Percentiles rank a stretch among this genome's conserved stretches.
Evolutionary conservation across 2,888 invertebrate species (phyloP).

Genomic region (Oscheius sp.): DNA sequence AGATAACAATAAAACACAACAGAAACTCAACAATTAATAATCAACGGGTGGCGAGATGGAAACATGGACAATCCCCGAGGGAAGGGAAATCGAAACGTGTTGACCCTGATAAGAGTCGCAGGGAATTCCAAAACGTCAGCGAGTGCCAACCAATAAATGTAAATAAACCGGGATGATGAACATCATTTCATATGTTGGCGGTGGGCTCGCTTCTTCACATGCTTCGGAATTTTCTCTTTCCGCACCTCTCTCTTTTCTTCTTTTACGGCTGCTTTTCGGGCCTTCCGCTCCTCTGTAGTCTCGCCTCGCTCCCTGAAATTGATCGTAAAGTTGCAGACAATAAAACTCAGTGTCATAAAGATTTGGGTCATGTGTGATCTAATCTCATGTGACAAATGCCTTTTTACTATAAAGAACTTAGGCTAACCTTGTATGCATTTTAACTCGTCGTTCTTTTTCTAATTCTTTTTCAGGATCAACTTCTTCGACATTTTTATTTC

Average conservation of each 20-base stretch:
- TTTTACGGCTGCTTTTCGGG: conserved; percentile 86
- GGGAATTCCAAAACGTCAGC: conserved; percentile 7
- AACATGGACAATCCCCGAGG: background rate
- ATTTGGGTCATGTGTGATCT: background rate
- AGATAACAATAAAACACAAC: conserved; percentile 22
- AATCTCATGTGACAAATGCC: background rate
- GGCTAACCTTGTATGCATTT: conserved; percentile 39
- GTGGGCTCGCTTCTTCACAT: conserved; percentile 88
- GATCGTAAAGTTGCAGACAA: background rate
- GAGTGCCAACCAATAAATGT: conserved; percentile 6
- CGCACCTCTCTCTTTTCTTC: conserved; percentile 87
- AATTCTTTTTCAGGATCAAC: conserved; percentile 36
- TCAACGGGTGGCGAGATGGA: background rate
- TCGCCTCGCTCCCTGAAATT: conserved; percentile 41
- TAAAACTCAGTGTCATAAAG: background rate
- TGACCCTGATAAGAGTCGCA: conserved; percentile 22
- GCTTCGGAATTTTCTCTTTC: conserved; percentile 88
- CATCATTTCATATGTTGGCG: conserved; percentile 55
- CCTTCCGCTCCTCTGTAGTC: conserved; percentile 52
- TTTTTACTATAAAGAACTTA: background rate
- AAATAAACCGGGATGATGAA: background rate
- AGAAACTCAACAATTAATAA: conserved; percentile 3
- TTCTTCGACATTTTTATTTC: conserved; percentile 38
- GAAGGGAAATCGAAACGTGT: conserved; percentile 6
- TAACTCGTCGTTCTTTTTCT: conserved; percentile 39